Conservation (phyloP, 1,140 invertebrate species). For the Lordiphosa stackelbergi region DNA sequence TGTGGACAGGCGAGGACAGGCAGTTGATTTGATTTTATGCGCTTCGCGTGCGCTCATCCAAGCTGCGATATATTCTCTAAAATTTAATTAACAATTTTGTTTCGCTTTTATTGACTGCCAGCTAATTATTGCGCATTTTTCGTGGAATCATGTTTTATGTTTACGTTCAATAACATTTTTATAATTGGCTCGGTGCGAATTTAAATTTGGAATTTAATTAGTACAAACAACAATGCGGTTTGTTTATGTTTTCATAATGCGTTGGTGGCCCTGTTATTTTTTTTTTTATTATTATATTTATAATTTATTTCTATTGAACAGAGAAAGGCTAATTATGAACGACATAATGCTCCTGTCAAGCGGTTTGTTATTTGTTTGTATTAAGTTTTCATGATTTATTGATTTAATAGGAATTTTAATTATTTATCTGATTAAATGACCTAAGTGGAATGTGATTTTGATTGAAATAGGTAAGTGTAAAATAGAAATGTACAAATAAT, state of each 20-base stretch:
- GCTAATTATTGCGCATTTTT: slow-evolving; percentile 36
- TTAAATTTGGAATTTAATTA: slow-evolving; percentile 71
- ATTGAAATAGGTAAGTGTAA: no score
- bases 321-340: slow-evolving; percentile 7
- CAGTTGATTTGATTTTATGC: slow-evolving; percentile 38
- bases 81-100: slow-evolving; percentile 68
- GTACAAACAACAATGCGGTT: slow-evolving; percentile 59
- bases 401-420: slow-evolving; percentile 7
- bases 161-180: slow-evolving; percentile 51
- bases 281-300: neutral
- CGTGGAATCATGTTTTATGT: slow-evolving; percentile 11
- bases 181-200: slow-evolving; percentile 59
- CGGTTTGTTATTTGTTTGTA: neutral
- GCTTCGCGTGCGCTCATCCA: slow-evolving; percentile 13
- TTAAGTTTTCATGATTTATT: slow-evolving; percentile 7
- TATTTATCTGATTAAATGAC: neutral
- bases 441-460: no score
- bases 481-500: no score
- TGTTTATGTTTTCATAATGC: slow-evolving; percentile 53
- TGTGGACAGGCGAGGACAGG: slow-evolving; percentile 18
- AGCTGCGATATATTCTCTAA: slow-evolving; percentile 6
- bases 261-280: neutral
- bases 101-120: slow-evolving; percentile 47
- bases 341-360: slow-evolving; percentile 4
- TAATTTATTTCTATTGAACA: neutral